These are phyloP conservation scores for Dasypolia templi DNA, from an alignment of 2,888 invertebrate genomes.

Conservation along the genomic window DNA sequence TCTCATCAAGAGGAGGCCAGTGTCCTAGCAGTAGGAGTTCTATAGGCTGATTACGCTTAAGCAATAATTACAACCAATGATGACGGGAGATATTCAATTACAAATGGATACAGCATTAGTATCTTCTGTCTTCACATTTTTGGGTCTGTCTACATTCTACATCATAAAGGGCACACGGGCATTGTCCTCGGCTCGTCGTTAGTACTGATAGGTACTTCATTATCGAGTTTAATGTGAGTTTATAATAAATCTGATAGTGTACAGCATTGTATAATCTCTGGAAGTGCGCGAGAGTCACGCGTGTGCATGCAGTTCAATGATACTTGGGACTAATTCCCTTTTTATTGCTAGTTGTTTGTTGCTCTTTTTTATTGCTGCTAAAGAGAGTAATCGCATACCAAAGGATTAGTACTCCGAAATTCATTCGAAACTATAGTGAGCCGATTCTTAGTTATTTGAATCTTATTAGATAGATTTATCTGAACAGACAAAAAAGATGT, in stretches of 20 bases:
- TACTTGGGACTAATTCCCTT: neutral
- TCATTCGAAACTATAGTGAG: neutral
- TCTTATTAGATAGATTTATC: neutral
- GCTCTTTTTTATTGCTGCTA: neutral
- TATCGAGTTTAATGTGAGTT: neutral
- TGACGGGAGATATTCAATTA: conserved; percentile 4
- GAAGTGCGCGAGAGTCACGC: conserved; percentile 21
- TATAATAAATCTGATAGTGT: conserved; percentile 12
- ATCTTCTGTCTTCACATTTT: neutral
- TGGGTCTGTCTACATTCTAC: neutral
- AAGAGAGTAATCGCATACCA: neutral
- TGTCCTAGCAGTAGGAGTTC: too few relatives aligned
- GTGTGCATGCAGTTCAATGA: conserved; percentile 11
- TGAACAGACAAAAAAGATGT: neutral
- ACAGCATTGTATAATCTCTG: conserved; percentile 28
- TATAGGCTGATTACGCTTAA: too few relatives aligned
- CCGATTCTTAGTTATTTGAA: too few relatives aligned
- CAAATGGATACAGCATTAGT: neutral
- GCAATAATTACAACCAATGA: conserved; percentile 12
- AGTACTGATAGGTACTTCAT: conserved; percentile 3
- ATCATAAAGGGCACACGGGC: neutral
- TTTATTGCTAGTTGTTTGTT: neutral
- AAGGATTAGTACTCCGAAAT: neutral
- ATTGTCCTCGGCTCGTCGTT: neutral
- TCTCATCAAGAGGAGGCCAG: too few relatives aligned